Percentiles rank a stretch among this genome's conserved stretches.
Conservation (phyloP, 2,888 invertebrate species). For the Caenorhabditis uteleia region DNA sequence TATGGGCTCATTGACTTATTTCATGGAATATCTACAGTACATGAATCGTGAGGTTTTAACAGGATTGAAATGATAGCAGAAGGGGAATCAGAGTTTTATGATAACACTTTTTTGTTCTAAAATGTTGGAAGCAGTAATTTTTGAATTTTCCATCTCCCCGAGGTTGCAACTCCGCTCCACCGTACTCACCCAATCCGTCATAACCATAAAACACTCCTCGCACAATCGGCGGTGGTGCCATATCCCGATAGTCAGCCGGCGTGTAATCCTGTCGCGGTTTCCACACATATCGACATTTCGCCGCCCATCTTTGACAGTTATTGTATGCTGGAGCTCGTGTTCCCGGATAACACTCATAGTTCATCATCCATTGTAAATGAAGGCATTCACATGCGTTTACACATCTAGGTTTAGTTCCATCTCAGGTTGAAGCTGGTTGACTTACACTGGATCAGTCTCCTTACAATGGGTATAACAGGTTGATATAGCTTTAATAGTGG, state of each 20-base stretch:
- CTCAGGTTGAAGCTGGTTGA: too few relatives aligned
- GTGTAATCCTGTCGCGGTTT: slow-evolving; percentile 56
- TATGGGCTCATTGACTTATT: too few relatives aligned
- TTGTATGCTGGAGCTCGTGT: slow-evolving; percentile 50
- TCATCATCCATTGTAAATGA: slow-evolving; percentile 63
- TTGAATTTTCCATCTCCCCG: not conserved
- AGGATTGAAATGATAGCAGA: too few relatives aligned
- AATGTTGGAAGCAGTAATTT: too few relatives aligned
- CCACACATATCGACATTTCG: slow-evolving; percentile 59
- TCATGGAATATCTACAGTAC: too few relatives aligned
- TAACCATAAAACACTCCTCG: slow-evolving; percentile 64
- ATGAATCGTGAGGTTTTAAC: too few relatives aligned
- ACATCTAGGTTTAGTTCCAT: slow-evolving; percentile 46
- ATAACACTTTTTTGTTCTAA: too few relatives aligned
- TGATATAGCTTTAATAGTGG: slow-evolving; percentile 43
- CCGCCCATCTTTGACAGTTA: slow-evolving; percentile 62
- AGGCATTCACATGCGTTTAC: slow-evolving; percentile 64
- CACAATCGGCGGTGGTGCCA: slow-evolving; percentile 60
- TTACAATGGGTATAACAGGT: slow-evolving; percentile 55
- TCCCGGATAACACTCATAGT: slow-evolving; percentile 58
- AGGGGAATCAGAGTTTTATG: too few relatives aligned
- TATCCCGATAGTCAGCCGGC: slow-evolving; percentile 51
- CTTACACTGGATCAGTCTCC: slow-evolving; percentile 53
- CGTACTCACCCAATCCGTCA: slow-evolving; percentile 48
- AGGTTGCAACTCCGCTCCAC: not conserved